Percentiles rank a stretch among this genome's conserved stretches.
phyloP scores from a whole-genome alignment of 2,888 invertebrate genomes.

The Mesorhabditis belari region DNA sequence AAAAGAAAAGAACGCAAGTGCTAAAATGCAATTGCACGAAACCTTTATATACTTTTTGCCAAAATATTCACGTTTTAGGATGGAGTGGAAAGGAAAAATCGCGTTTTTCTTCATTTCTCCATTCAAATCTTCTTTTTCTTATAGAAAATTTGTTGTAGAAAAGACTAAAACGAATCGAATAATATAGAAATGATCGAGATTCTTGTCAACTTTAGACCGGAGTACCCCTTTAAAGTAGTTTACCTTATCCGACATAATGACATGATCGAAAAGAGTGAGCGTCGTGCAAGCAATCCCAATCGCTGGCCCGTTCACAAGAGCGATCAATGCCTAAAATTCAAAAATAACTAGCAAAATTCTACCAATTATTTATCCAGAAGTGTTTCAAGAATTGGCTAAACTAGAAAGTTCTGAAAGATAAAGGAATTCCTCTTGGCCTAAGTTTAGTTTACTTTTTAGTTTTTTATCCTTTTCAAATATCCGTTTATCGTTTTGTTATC shows the following conservation, averaged over 20 bases:
- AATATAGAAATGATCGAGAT: not conserved
- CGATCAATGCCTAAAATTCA: constrained; percentile 70
- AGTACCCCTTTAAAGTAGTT: not conserved
- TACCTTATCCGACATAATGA: constrained; percentile 77
- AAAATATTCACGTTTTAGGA: too few species aligned
- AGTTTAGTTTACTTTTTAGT: too few species aligned
- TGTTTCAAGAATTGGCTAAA: too few species aligned
- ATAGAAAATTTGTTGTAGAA: not conserved
- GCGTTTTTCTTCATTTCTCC: not conserved
- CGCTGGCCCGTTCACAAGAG: constrained; percentile 87
- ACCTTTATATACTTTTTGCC: too few species aligned
- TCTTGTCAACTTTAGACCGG: constrained; percentile 57
- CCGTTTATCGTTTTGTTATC: too few species aligned
- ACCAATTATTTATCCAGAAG: too few species aligned
- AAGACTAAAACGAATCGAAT: not conserved
- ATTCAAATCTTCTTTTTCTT: not conserved
- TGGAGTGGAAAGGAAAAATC: not conserved
- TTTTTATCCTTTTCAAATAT: too few species aligned
- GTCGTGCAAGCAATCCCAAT: constrained; percentile 83
- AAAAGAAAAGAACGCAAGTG: too few species aligned
- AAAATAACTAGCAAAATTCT: too few species aligned
- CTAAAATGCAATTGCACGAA: too few species aligned
- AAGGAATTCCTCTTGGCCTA: too few species aligned
- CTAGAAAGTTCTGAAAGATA: too few species aligned
- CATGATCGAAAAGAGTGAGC: constrained; percentile 75